Evolutionary conservation across 2,797 vertebrate genomes (phyloP), one percentile per base, ranked within the genome.

Genomic region (Amazona ochrocephala): DNA sequence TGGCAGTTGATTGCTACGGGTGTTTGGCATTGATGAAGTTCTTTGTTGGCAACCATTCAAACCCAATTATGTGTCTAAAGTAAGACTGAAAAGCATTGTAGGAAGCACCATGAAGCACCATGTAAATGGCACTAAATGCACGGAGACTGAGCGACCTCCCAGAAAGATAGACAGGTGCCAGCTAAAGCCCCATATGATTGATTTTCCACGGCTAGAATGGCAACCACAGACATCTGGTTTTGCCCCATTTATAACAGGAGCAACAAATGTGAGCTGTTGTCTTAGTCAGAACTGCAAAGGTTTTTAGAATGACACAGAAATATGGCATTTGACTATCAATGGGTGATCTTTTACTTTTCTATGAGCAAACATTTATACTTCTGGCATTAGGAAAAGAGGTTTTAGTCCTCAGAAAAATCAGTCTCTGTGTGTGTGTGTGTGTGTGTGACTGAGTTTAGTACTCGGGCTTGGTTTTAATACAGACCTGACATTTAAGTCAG

Each of bases 101-200:
- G 80, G 80, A 75, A 90, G 80, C 66, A 79, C 37, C 75, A 30
- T 92, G 80, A 75, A 90, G 80, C 68, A 79, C 39, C 75, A 27
- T 92, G 87, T 94, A 96, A 94, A 89, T 50, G 53, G 74, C 41
- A 66, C 62, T 88, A 88, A 93, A 72, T 72, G 89, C 71, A 80
- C 45, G 1, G 65, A 76, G 73, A 68, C 73, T 39, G 50, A 90
- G 79, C 5, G 92, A 97, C 97, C 95, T 95, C 96, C 94, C 94
- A 96, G 96, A 95, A 96, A 92, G 94, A 95, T 1, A 94, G 94
- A 94, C 96, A 96, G 97, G 95, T 97, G 95, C 87, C 90, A 89
- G 72, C 87, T 90, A 96, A 97, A 96, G 90, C 94, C 66, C 94
- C 95, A 60, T 94, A 93, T 30, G 90, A 97, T 96, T 95, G 96